phyloP scores from a whole-genome alignment of 2,888 invertebrate genomes.

The Cryptops parisi region DNA sequence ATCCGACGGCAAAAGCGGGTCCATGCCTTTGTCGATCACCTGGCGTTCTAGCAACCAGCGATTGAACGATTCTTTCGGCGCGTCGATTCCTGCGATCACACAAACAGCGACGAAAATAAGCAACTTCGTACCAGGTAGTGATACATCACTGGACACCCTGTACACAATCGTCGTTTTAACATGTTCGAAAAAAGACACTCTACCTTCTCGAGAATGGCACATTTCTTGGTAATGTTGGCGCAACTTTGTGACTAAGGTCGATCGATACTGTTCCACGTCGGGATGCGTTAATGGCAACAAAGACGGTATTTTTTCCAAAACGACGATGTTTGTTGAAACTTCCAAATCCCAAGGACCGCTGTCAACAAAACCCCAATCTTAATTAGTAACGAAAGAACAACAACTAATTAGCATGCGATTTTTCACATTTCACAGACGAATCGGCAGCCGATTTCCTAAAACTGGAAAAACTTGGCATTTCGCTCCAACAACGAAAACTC shows the following conservation, averaged over 20 bases:
- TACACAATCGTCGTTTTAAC: no score
- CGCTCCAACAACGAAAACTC: no score
- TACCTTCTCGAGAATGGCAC: conserved; percentile 75
- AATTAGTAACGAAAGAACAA: no score
- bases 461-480: no score
- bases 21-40: conserved; percentile 73
- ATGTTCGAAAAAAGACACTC: no score
- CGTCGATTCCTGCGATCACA: conserved; percentile 55
- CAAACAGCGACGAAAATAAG: not conserved
- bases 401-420: no score
- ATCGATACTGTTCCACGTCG: conserved; percentile 76
- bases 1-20: conserved; percentile 79
- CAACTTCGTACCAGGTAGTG: not conserved
- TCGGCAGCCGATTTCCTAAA: no score
- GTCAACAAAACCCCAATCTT: no score
- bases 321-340: conserved; percentile 78
- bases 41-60: conserved; percentile 91
- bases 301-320: conserved; percentile 71
- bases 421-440: no score
- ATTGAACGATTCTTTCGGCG: conserved; percentile 91
- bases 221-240: conserved; percentile 85
- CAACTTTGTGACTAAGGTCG: conserved; percentile 64
- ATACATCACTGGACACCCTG: no score
- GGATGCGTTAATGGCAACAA: conserved; percentile 84
- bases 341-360: conserved; percentile 90